These are phyloP conservation scores for Chroicocephalus ridibundus DNA, from an alignment of 2,113 vertebrate species.

Conservation along the genomic window DNA sequence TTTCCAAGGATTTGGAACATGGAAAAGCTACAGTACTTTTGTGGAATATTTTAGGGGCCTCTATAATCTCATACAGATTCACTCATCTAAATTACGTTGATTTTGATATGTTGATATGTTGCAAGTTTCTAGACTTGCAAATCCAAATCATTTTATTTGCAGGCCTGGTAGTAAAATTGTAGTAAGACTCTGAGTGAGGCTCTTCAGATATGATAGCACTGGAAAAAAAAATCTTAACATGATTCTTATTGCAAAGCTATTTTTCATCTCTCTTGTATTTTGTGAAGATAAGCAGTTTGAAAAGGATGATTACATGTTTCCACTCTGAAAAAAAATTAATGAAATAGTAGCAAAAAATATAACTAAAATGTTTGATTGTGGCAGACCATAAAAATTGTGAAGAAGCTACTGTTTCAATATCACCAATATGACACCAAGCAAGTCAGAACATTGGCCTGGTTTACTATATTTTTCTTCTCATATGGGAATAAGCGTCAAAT, in stretches of 20 bases:
- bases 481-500: not conserved
- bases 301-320: not conserved
- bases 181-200: not conserved
- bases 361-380: not conserved
- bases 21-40: not conserved
- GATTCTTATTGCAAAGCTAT: not conserved
- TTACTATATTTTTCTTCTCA: not conserved
- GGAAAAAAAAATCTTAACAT: not conserved
- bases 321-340: not conserved
- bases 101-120: not conserved
- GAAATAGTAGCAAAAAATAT: not conserved
- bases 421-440: not conserved
- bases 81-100: not conserved
- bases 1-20: not conserved
- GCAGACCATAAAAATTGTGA: not conserved
- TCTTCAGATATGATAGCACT: not conserved
- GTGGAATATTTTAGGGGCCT: not conserved
- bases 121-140: not conserved
- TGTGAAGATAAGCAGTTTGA: not conserved
- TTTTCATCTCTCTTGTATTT: not conserved
- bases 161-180: not conserved
- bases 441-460: not conserved
- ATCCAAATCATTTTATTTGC: not conserved
- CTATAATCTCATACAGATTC: not conserved
- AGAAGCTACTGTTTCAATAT: not conserved